A percentile compares a stretch with the other conserved stretches of the same genome.
phyloP scores from a whole-genome alignment of 2,113 vertebrate genomes.

The Scomber japonicus region DNA sequence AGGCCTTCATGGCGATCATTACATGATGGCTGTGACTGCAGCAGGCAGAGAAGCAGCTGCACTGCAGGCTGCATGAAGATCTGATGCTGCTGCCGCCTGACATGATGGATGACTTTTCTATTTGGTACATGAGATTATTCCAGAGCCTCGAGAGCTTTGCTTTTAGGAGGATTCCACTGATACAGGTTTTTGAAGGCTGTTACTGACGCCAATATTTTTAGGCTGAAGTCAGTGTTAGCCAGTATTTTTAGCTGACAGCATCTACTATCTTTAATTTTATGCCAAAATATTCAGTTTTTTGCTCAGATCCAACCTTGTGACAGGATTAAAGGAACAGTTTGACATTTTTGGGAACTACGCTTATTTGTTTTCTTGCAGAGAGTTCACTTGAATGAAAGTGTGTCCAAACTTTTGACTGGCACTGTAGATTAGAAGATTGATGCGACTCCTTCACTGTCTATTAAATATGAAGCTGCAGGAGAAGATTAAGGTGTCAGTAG shows the following conservation, averaged over 20 bases:
- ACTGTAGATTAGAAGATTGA: too few species aligned
- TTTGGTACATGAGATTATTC: slow-evolving; percentile 16
- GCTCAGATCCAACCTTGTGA: not conserved
- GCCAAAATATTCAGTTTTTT: not conserved
- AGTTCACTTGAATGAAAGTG: too few species aligned
- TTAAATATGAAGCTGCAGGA: too few species aligned
- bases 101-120: slow-evolving; percentile 38
- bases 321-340: not conserved
- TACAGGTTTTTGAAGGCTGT: not conserved
- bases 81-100: slow-evolving; percentile 31
- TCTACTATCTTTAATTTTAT: not conserved
- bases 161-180: not conserved
- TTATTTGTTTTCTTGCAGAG: too few species aligned
- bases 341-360: too few species aligned
- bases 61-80: slow-evolving; percentile 24
- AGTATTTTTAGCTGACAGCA: not conserved
- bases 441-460: too few species aligned
- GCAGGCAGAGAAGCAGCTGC: not conserved
- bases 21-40: slow-evolving; percentile 2
- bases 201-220: slow-evolving; percentile 6
- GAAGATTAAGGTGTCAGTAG: too few species aligned
- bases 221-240: not conserved
- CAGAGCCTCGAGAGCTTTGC: slow-evolving; percentile 12
- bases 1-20: slow-evolving; percentile 5
- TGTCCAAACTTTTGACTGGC: too few species aligned